Conservation (phyloP, 2,113 vertebrate species). For the Phocoena phocoena region DNA sequence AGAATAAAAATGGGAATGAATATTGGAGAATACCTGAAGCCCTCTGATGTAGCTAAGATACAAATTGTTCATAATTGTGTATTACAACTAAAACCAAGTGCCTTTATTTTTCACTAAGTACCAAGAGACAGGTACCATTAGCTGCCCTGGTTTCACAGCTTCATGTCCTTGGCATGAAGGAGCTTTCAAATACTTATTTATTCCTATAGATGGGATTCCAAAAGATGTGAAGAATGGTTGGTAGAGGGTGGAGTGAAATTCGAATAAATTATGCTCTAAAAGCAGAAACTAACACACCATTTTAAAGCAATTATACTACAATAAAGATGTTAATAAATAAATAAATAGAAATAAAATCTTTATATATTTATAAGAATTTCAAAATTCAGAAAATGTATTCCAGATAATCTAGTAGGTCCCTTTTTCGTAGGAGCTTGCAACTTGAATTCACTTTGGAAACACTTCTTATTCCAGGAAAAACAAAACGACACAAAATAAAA, state of each 20-base stretch:
- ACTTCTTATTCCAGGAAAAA: background rate
- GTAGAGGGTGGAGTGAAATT: background rate
- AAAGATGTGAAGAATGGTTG: background rate
- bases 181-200: background rate
- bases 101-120: background rate
- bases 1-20: background rate
- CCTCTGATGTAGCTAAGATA: background rate
- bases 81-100: background rate
- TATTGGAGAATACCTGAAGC: background rate
- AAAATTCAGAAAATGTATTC: background rate
- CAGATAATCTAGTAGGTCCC: background rate
- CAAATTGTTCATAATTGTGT: background rate
- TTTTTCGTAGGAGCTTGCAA: background rate
- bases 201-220: background rate
- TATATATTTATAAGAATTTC: background rate
- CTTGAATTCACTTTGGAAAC: background rate
- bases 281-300: too few relatives aligned
- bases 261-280: background rate
- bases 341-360: background rate
- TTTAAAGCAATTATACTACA: too few relatives aligned
- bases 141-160: background rate
- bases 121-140: rapidly evolving
- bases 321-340: too few relatives aligned
- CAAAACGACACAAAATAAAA: background rate
- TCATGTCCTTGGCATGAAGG: rapidly evolving